Evolutionary conservation across 2,113 vertebrate genomes (phyloP), one percentile per base, ranked within the genome.

Genomic region (Turnix velox): DNA sequence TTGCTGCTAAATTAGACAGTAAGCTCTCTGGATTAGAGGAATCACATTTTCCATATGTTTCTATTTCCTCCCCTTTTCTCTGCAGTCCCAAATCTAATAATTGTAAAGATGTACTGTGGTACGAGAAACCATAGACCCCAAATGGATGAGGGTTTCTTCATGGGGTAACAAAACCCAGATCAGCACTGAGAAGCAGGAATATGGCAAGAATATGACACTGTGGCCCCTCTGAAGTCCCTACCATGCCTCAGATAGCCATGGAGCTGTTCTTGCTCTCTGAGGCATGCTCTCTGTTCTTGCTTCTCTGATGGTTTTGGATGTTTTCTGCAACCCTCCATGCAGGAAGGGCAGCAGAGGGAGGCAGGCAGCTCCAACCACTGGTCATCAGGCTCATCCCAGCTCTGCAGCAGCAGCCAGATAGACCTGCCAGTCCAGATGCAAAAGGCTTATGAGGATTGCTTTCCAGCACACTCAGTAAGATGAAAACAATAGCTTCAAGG

Each of bases 401-500:
- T 81, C 73, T 43, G 69, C 80, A 83, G 83, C 58, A 68, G 71
- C 73, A 67, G 91, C 52, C 40, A 67, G 71, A 85, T 14, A 87
- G 72, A 95, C 83, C 79, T 75, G 87, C 78, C 90, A 94, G 68
- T 65, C 69, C 52, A 78, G 79, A 90, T 85, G 72, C 75, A 92
- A 75, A 91, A 80, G 52, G 84, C 82, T 91, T 86, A 77, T 8
- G 68, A 90, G 69, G 68, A 54, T 59, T 92, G 85, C 87, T 95
- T 95, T 95, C 66, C 88, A 92, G 71, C 87, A 93, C 92, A 71
- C 80, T 96, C 73, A 88, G 62, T 7, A 37, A 85, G 92, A 95
- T 88, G 93, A 96, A 96, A 97, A 92, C 83, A 93, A 96, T 81
- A 54, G 49, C 92, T 95, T 37, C 18, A 43, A 95, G 91, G 77